phyloP scores from a whole-genome alignment of 2,888 invertebrate species.

The Aphrophora alni region DNA sequence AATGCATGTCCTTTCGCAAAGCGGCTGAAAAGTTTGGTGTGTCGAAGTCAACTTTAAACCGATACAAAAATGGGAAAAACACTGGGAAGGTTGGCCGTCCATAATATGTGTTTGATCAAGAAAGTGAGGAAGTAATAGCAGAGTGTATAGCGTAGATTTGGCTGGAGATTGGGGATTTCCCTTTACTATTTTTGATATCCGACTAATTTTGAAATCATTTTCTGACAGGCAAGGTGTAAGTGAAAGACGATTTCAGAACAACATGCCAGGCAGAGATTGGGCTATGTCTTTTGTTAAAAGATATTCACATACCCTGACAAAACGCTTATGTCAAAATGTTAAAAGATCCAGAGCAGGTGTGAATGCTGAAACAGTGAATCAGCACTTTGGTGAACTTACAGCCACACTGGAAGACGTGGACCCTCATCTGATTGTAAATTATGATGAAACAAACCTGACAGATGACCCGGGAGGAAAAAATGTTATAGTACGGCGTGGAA shows the following conservation, averaged over 20 bases:
- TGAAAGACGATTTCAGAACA: slow-evolving; percentile 32
- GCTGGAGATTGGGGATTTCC: slow-evolving; percentile 33
- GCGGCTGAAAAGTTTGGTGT: slow-evolving; percentile 29
- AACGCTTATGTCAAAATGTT: slow-evolving; percentile 42
- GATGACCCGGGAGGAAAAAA: too few relatives aligned
- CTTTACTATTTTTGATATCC: slow-evolving; percentile 38
- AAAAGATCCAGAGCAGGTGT: slow-evolving; percentile 42
- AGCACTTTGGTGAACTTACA: slow-evolving; percentile 48
- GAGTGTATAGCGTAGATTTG: slow-evolving; percentile 32
- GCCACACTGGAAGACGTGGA: slow-evolving; percentile 42
- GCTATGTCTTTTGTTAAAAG: slow-evolving; percentile 34
- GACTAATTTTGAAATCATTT: slow-evolving; percentile 39
- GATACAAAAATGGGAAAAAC: background rate
- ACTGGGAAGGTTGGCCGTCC: slow-evolving; percentile 35
- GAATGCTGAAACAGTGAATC: slow-evolving; percentile 33
- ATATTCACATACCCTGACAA: slow-evolving; percentile 20
- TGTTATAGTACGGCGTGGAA: slow-evolving; percentile 31
- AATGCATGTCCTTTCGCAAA: slow-evolving; percentile 21
- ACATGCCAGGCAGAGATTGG: slow-evolving; percentile 35
- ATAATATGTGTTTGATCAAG: slow-evolving; percentile 25
- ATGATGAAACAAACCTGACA: slow-evolving; percentile 50
- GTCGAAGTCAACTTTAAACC: slow-evolving; percentile 17
- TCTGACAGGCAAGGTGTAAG: slow-evolving; percentile 16
- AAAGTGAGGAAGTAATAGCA: slow-evolving; percentile 29
- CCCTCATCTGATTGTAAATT: slow-evolving; percentile 43